These are phyloP conservation scores for Oreochromis niloticus DNA, from an alignment of 2,113 vertebrate genomes.

Conservation along the genomic window DNA sequence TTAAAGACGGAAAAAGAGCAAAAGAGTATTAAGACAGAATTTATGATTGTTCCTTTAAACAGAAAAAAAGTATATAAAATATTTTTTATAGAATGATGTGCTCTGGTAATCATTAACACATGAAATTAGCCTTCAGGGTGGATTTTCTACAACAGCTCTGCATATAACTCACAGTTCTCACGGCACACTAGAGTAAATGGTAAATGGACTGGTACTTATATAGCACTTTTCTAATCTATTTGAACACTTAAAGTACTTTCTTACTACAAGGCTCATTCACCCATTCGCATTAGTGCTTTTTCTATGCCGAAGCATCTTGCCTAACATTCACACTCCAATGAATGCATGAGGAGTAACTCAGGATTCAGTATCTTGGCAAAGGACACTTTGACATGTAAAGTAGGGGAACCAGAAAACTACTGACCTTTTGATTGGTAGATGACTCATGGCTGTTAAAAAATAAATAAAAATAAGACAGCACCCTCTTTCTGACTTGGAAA, in stretches of 20 bases:
- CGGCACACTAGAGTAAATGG: background rate
- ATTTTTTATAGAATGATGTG: background rate
- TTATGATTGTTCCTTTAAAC: background rate
- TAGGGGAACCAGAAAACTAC: background rate
- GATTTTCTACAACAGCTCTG: background rate
- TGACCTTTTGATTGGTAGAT: background rate
- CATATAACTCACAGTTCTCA: background rate
- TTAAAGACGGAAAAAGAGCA: background rate
- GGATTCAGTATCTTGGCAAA: background rate
- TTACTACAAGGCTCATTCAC: background rate
- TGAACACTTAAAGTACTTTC: background rate
- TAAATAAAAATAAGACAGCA: background rate
- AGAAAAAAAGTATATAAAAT: background rate
- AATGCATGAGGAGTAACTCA: background rate
- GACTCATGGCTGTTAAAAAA: background rate
- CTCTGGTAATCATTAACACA: background rate
- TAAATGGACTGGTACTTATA: background rate
- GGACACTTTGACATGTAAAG: background rate
- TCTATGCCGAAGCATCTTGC: background rate
- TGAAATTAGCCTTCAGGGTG: background rate
- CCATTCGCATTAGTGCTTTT: background rate
- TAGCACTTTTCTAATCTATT: background rate
- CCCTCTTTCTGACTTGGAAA: background rate
- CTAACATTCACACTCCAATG: background rate
- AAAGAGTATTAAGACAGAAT: background rate